Evolutionary conservation across 2,888 invertebrate genomes (phyloP), one percentile per base, ranked within the genome.

Genomic region (Acronicta alni): DNA sequence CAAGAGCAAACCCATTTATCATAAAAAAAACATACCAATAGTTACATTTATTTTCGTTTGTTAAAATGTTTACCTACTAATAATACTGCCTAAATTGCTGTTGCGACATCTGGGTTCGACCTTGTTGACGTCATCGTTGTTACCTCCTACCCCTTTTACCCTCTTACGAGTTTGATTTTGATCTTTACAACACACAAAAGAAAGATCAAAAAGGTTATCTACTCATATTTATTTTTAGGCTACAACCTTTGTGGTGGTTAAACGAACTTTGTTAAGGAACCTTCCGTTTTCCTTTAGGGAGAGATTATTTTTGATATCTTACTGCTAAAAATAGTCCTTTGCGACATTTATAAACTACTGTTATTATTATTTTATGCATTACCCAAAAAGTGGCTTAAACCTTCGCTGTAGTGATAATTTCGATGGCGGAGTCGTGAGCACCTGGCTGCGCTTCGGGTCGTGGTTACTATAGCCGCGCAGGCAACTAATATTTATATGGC

Each of bases 111-210:
- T 37, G 52, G 42, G 32, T 9, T 18, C 32, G 26, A 23, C 44
- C 12, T 56, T 58, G 51, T 63, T 58, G 51, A 49, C 42, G 30
- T 30, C 30, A 30, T 30, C 30, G 30, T 30, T 26, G 12, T 49
- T 12, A 53, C 15, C 9, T 18, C 41, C 46, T 18, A 59, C 41
- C 52, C 48, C 47, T 67, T 60, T 57, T 32, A 55, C 44, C 43
- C 56, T 58, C 47, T 37, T 41, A 46, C 12, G 15, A 48, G 20
- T 69, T 68, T 38, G 38, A 73, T 72, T 67, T 68, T 52, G 55
- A 72, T 65, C 57, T 57, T 23, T 1, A 49, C 41, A 48, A 57
- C 15, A 63, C 49, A 64, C 58, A 62, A 73, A 59, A 41, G 60
- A 52, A 52, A 65, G 52, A 69, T 56, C 35, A 60, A 56, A 56